phyloP scores from a whole-genome alignment of 2,797 vertebrate genomes.

The Propithecus deckenii region DNA sequence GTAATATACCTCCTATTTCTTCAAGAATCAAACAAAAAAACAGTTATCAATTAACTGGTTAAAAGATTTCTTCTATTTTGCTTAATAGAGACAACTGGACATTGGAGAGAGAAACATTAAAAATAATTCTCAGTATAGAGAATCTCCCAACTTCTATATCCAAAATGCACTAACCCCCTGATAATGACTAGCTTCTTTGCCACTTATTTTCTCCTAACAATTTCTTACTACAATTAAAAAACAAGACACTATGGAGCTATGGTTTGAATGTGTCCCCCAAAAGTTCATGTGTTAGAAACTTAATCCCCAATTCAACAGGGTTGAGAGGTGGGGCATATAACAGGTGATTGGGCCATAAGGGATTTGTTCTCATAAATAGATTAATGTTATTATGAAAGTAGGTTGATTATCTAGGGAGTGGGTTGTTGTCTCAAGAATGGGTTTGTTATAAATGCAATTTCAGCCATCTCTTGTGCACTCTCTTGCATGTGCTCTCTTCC shows the following conservation, averaged over 20 bases:
- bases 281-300: neutral
- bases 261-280: neutral
- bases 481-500: neutral
- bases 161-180: neutral
- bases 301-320: neutral
- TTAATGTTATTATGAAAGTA: neutral
- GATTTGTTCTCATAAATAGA: neutral
- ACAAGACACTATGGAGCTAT: neutral
- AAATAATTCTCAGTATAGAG: neutral
- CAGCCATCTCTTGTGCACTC: neutral
- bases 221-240: slow-evolving; percentile 4
- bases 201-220: neutral
- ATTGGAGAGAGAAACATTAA: slow-evolving; percentile 7
- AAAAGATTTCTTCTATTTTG: slow-evolving; percentile 1
- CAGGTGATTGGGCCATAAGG: neutral
- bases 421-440: neutral
- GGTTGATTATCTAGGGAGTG: neutral
- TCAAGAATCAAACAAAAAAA: slow-evolving; percentile 19
- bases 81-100: neutral
- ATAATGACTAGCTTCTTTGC: neutral
- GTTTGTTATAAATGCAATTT: neutral
- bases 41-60: slow-evolving; percentile 18
- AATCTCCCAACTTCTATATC: neutral
- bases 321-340: neutral
- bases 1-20: neutral